Base-by-base conservation (phyloP, 2,113 vertebrate species). In the Probosciger aterrimus region DNA sequence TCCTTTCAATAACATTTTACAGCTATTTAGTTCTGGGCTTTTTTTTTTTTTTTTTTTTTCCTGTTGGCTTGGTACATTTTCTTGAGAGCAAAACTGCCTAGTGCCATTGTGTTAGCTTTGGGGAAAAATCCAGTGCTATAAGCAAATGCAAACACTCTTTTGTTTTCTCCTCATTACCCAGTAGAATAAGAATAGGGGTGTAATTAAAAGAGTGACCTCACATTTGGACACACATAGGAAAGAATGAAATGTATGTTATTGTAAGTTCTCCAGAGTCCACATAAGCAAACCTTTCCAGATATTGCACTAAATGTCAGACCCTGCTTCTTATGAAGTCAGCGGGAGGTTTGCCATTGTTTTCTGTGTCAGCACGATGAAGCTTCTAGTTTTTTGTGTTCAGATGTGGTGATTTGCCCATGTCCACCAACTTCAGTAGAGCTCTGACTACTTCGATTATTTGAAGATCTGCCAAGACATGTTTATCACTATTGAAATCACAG, bases 1-100 rank as follows among this genome's bases (percentile, higher is more conserved):
- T 67, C 75, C 41, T 92, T 97, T 96, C 82, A 94, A 87, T 82
- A 97, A 96, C 71, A 86, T 94, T 96, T 97, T 97, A 88, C 11
- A 95, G 50, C 33, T 75, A 80, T 91, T 96, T 71, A 64, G 17
- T 46, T 91, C 47, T 17, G 22, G 14, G 30, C 4, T 28, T 53
- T 35, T 9, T 76, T 92, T 88, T n/a, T n/a, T n/a, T n/a, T n/a
- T n/a, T 41, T 82, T 89, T 71, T 92, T 93, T 92, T 80, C 50
- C 86, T 93, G 50, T 83, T 93, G 90, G 50, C 62, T 94, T 70
- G 16, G 84, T 92, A 92, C 52, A 84, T 86, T 95, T 95, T 96
- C 91, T 82, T 94, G 55, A 73, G 85, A 92, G 92, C 52, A 96
- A 95, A 96, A 93, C 31, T 17, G 95, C 93, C 94, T 95, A 67